A percentile compares a stretch with the other conserved stretches of the same genome.
These are phyloP conservation scores for Himalopsyche anomala DNA, from an alignment of 2,888 invertebrate genomes.

Conservation along the genomic window DNA sequence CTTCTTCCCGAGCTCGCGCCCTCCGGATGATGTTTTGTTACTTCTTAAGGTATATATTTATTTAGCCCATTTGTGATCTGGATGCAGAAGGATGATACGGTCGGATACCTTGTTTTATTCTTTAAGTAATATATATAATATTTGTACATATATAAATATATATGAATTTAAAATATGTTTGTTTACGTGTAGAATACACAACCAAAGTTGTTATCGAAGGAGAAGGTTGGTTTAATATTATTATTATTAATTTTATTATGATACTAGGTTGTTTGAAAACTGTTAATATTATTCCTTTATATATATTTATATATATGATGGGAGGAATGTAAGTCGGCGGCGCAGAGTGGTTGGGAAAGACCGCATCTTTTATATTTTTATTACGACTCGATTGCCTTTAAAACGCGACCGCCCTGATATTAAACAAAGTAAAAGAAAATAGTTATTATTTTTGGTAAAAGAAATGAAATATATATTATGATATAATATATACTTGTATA, in stretches of 20 bases:
- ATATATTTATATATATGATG: conserved; percentile 52
- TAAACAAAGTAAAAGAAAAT: conserved; percentile 72
- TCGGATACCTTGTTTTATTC: conserved; percentile 62
- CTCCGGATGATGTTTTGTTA: conserved; percentile 42
- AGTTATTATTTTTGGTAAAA: conserved; percentile 74
- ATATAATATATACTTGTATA: conserved; percentile 47
- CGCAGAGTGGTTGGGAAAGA: conserved; percentile 32
- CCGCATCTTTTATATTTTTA: conserved; percentile 64
- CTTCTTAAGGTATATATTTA: conserved; percentile 56
- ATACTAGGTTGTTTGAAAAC: conserved; percentile 64
- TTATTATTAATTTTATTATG: conserved; percentile 68
- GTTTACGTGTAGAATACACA: conserved; percentile 79
- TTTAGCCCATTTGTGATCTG: conserved; percentile 64
- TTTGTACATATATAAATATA: conserved; percentile 62
- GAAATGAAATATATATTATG: conserved; percentile 62
- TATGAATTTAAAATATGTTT: conserved; percentile 66
- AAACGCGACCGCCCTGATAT: conserved; percentile 76
- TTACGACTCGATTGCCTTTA: conserved; percentile 71
- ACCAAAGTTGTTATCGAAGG: conserved; percentile 79
- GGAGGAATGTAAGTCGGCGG: conserved; percentile 35
- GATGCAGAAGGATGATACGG: conserved; percentile 56
- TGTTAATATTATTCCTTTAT: conserved; percentile 65
- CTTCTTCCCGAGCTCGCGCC: conserved; percentile 38
- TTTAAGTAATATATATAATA: conserved; percentile 57
- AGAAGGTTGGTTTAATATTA: conserved; percentile 78